Base-by-base conservation (phyloP, 92 coral and sea anemone genomes). In the Pocillopora grandis region DNA sequence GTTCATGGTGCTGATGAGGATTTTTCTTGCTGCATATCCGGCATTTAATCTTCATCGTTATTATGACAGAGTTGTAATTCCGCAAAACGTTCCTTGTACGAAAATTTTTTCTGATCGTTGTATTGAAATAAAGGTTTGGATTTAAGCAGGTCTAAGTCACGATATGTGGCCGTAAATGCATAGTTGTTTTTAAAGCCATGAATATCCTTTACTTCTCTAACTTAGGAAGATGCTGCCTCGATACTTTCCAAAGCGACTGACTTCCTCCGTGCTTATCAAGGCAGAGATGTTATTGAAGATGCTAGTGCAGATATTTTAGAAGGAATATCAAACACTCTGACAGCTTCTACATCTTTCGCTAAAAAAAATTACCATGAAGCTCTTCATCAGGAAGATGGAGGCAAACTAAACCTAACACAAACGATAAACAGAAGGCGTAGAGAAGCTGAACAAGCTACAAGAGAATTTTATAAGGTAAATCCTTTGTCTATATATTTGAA, bases 291-390 rank as follows among this genome's bases (percentile, higher is more conserved):
- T n/a, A 48, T 76, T 27, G 23, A 76, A 9, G 13, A 76, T 7
- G 68, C 36, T 10, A 55, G 67, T 9, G 56, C 3, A 37, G 10
- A 76, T 62, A 16, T 60, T 76, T 17, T 76, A 18, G 52, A 8
- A 3, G 80, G 68, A 17, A 31, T 76, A 60, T 76, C 80, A 1
- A 9, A 76, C 68, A 76, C 80, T 33, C 33, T 76, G 14, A 59
- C 17, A 31, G 68, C 68, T 1, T 59, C 80, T 27, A 8, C 80
- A 33, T 12, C 2, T 6, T 16, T 76, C 19, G 20, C 68, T 58
- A 9, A 60, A 19, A 57, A 33, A 2, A 12, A 21, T 14, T 75
- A 58, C 79, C 31, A 13, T 49, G 65, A 75, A 31, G 14, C 19
- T 33, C 33, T 7, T 60, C 55, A 17, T 14, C 80, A 33, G 55